Conservation (phyloP, 2,888 invertebrate genomes). For the Vesta saturnalis region DNA sequence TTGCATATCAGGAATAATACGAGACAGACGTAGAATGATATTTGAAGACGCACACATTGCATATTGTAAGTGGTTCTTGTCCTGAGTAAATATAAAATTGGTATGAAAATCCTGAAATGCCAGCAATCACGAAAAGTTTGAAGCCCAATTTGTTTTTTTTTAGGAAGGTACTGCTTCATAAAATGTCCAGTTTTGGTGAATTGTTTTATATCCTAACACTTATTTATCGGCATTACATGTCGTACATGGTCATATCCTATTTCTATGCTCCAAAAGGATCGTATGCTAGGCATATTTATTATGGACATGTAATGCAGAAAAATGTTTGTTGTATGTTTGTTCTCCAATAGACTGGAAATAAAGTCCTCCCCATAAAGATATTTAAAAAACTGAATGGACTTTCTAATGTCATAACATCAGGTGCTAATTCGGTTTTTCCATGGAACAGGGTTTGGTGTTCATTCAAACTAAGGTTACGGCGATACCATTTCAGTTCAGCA, state of each 20-base stretch:
- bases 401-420: background rate
- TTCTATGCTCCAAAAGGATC: conserved; percentile 34
- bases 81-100: conserved; percentile 40
- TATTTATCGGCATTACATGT: conserved; percentile 37
- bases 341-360: background rate
- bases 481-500: too few species aligned
- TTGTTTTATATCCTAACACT: conserved; percentile 40
- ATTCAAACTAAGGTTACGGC: too few species aligned
- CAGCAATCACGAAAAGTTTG: conserved; percentile 38
- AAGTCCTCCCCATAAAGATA: background rate
- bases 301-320: background rate
- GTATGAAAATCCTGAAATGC: conserved; percentile 37
- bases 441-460: background rate
- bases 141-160: too few species aligned
- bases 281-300: conserved; percentile 11
- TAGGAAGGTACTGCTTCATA: too few species aligned
- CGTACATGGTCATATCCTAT: conserved; percentile 30
- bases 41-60: background rate
- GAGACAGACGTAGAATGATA: background rate
- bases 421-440: background rate
- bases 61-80: conserved; percentile 32
- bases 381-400: background rate
- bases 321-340: background rate
- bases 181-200: conserved; percentile 44
- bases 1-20: background rate